Percentiles rank a stretch among this genome's conserved stretches.
phyloP scores from a whole-genome alignment of 2,888 invertebrate species.

The Laothoe populi region DNA sequence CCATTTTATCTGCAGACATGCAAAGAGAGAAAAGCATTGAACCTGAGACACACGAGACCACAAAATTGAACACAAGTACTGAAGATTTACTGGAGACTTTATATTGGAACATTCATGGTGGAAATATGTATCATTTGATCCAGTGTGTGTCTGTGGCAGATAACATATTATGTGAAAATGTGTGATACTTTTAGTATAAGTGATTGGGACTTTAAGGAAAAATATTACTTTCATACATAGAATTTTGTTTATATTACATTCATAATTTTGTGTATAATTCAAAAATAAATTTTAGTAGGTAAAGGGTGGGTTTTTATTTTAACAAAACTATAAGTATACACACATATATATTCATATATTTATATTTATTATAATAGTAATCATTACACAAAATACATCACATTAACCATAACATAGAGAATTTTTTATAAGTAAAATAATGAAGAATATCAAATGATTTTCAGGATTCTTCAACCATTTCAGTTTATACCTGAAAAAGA shows the following conservation, averaged over 20 bases:
- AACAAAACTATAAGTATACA: conserved; percentile 49
- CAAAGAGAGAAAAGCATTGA: conserved; percentile 76
- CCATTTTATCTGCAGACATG: conserved; percentile 84
- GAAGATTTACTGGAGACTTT: conserved; percentile 83
- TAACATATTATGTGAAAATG: conserved; percentile 43
- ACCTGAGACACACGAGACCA: conserved; percentile 79
- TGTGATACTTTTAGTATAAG: conserved; percentile 54
- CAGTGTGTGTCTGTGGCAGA: conserved; percentile 69
- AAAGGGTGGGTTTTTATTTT: conserved; percentile 71
- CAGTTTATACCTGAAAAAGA: conserved; percentile 71
- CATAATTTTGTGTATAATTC: conserved; percentile 56
- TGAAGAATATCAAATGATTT: conserved; percentile 28
- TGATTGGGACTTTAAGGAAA: conserved; percentile 58
- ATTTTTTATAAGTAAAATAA: conserved; percentile 33
- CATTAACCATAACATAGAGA: conserved; percentile 49
- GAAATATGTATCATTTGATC: conserved; percentile 84
- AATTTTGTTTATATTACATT: conserved; percentile 38
- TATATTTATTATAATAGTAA: conserved; percentile 47
- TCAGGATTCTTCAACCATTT: conserved; percentile 48
- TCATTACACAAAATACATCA: conserved; percentile 46
- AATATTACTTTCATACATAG: conserved; percentile 23
- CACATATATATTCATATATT: conserved; percentile 46
- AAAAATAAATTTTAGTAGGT: conserved; percentile 69
- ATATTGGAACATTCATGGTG: conserved; percentile 87
- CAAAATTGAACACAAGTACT: conserved; percentile 73